Evolutionary conservation across 2,888 invertebrate species (phyloP), one percentile per base, ranked within the genome.

Genomic region (Lomographa bimaculata): DNA sequence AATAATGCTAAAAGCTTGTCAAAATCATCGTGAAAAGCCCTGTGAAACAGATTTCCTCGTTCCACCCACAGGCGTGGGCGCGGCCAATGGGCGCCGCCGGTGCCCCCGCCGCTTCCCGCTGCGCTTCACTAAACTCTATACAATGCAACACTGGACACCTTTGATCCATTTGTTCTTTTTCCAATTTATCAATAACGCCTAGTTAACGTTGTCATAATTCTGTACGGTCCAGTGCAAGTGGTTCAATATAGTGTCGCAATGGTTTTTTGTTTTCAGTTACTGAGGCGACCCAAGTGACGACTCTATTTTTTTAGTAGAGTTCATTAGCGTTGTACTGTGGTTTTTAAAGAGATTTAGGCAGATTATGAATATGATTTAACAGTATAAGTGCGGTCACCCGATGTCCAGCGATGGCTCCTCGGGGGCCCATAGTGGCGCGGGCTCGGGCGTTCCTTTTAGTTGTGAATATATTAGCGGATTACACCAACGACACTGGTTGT

Each of bases 1-100:
- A 63, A 71, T 76, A 78, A 79, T 72, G 79, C 71, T 86, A 85
- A 87, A 86, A 87, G 86, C 83, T 84, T 87, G 85, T 79, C 69
- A 71, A 72, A 78, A 68, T 69, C 65, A 63, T 52, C 56, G 54
- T 48, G 77, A 77, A 80, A 85, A 84, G 73, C 68, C 71, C 70
- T 50, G 64, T 68, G 36, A 28, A 42, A 28, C 26, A 66, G 56
- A 77, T 82, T 83, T 76, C 77, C 72, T 64, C 71, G 72, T 73
- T 72, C 85, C 83, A 80, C 79, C 81, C 74, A 73, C 71, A 53
- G 69, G 54, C 56, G 72, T 72, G 76, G 80, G 84, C 84, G 82
- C 82, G 81, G 79, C 85, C 83, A 79, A 79, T 79, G 79, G 82
- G 83, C 84, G 84, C 79, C 57, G 27, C 63, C 71, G 61, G n/a